Evolutionary conservation across 2,113 vertebrate genomes (phyloP), one percentile per base, ranked within the genome.

Genomic region (Thryonomys swinderianus): DNA sequence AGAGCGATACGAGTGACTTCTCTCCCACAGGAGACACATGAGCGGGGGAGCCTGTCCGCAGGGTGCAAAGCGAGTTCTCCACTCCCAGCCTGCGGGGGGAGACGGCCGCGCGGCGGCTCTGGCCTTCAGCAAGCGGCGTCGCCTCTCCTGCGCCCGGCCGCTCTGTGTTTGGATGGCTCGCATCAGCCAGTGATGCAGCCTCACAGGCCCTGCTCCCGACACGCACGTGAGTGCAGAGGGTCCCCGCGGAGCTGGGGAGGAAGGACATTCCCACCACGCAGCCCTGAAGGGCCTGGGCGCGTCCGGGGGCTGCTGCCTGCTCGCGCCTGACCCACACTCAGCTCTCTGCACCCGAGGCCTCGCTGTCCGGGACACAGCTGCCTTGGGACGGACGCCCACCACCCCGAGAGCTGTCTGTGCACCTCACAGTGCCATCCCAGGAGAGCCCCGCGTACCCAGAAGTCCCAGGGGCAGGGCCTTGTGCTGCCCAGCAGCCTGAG

Each of bases 1-100:
- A n/a, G 27, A 57, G 37, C 5, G 2, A 17, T 10, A 0, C 21
- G 5, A 1, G 0, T 9, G 48, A 13, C 45, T 51, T 64, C 82
- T 7, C 12, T n/a, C 34, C 27, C 13, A 16, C 1, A 62, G n/a
- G 27, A 20, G 27, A 48, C 18, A 74, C n/a, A 27, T 1, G 23
- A 27, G 2, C 27, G 2, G 48, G 8, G 42, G 3, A 76, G 25
- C 25, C 71, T 4, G n/a, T n/a, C 25, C 5, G 13, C 45, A 48
- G 32, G 55, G 1, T 42, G 14, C 1, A 5, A 30, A 85, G 11
- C 27, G 25, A 37, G 13, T 13, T 13, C 51, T 13, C 40, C 23
- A 30, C 61, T 71, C 64, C 7, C 21, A 20, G 14, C 7, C 69
- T 61, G 53, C 32, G 69, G 21, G 30, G 51, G 10, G 14, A 1